phyloP scores from a whole-genome alignment of 2,888 invertebrate species.

The Hyposoter dolosus region DNA sequence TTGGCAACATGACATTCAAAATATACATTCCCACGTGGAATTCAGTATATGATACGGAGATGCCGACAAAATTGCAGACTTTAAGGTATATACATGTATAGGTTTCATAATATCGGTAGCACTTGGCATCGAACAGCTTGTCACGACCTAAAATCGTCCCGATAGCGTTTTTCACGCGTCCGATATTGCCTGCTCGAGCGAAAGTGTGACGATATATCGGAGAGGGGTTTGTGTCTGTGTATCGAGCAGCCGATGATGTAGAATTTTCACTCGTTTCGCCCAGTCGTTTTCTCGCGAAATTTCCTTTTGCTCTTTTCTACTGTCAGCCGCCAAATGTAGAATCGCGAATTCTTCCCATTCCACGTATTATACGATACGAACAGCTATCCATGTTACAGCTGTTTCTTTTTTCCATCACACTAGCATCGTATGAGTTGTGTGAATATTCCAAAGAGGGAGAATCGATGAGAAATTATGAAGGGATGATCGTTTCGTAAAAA shows the following conservation, averaged over 20 bases:
- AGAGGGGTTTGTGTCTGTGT: slow-evolving; percentile 19
- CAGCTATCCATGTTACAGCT: neutral
- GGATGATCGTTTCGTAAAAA: neutral
- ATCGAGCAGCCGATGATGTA: slow-evolving; percentile 34
- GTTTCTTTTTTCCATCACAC: neutral
- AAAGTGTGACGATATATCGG: slow-evolving; percentile 66
- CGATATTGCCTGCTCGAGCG: slow-evolving; percentile 67
- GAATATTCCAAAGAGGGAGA: neutral
- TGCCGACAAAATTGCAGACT: slow-evolving; percentile 29
- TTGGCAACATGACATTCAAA: neutral
- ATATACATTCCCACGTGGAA: neutral
- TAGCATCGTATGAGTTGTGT: neutral
- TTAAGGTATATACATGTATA: slow-evolving; percentile 26
- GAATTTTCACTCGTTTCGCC: slow-evolving; percentile 59
- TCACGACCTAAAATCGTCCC: slow-evolving; percentile 67
- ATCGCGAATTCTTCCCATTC: slow-evolving; percentile 36
- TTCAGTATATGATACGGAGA: slow-evolving; percentile 18
- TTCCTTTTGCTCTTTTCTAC: slow-evolving; percentile 39
- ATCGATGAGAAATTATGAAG: neutral
- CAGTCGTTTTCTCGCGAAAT: slow-evolving; percentile 21
- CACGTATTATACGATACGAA: slow-evolving; percentile 3
- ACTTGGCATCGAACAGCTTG: slow-evolving; percentile 71
- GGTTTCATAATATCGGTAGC: slow-evolving; percentile 59
- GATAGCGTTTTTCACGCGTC: slow-evolving; percentile 69
- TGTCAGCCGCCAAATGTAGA: slow-evolving; percentile 49